These are phyloP conservation scores for Lottia scabra DNA, from an alignment of 2,888 invertebrate species.

Conservation along the genomic window DNA sequence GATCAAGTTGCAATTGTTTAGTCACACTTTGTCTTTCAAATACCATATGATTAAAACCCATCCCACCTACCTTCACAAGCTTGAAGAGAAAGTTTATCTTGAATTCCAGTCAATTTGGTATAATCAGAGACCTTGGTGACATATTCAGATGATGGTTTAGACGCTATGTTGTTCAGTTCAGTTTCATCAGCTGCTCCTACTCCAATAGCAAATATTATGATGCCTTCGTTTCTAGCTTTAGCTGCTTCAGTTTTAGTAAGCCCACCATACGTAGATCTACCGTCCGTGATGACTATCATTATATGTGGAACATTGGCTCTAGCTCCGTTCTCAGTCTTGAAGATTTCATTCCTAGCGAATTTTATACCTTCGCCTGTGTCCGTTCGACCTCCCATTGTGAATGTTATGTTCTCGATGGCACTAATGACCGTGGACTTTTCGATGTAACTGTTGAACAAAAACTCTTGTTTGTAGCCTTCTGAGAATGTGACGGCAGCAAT, in stretches of 20 bases:
- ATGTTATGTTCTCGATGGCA: slow-evolving; percentile 2
- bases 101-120: neutral
- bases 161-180: slow-evolving; percentile 34
- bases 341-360: slow-evolving; percentile 23
- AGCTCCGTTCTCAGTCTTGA: slow-evolving; percentile 19
- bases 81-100: neutral
- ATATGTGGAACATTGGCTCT: slow-evolving; percentile 28
- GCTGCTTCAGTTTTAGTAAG: slow-evolving; percentile 25
- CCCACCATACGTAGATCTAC: slow-evolving; percentile 31
- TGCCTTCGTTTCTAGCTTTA: slow-evolving; percentile 19
- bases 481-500: slow-evolving; percentile 37
- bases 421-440: neutral
- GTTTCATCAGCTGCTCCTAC: slow-evolving; percentile 29
- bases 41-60: too few species aligned
- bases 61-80: slow-evolving; percentile 6
- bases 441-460: slow-evolving; percentile 20
- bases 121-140: slow-evolving; percentile 5
- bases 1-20: too few species aligned
- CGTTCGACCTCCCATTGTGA: slow-evolving; percentile 20
- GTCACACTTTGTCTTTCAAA: too few species aligned
- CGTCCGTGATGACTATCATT: slow-evolving; percentile 38
- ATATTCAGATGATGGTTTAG: slow-evolving; percentile 15
- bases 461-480: slow-evolving; percentile 20
- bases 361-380: slow-evolving; percentile 31
- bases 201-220: slow-evolving; percentile 38